phyloP scores from a whole-genome alignment of 2,797 vertebrate genomes.

The Lacerta viridis region DNA sequence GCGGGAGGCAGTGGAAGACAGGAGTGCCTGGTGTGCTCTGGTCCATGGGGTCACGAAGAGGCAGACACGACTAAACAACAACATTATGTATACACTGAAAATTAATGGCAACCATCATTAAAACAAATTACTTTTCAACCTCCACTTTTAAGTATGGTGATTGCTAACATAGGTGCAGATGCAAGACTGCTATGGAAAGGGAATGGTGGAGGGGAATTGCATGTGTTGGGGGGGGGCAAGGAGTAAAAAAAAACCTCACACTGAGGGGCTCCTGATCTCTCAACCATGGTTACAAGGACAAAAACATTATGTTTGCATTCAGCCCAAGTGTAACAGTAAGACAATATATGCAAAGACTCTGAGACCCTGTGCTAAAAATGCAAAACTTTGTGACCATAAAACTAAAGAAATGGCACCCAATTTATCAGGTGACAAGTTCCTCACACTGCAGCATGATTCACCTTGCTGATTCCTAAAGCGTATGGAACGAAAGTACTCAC shows the following conservation, averaged over 20 bases:
- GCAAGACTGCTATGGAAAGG: not conserved
- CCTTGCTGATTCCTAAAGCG: not conserved
- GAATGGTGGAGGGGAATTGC: not conserved
- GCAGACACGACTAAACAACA: too few relatives aligned
- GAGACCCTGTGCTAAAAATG: not conserved
- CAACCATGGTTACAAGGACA: not conserved
- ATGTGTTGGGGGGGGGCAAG: not conserved
- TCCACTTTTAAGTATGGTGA: not conserved
- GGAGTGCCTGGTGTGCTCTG: too few relatives aligned
- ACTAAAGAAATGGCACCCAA: not conserved
- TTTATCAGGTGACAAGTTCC: not conserved
- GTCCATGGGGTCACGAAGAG: too few relatives aligned
- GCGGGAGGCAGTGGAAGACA: too few relatives aligned
- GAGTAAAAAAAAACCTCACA: not conserved
- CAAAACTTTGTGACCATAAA: not conserved
- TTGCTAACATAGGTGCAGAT: not conserved
- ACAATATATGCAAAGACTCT: not conserved
- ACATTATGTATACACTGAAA: too few relatives aligned
- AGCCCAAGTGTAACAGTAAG: not conserved
- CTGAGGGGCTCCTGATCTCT: not conserved
- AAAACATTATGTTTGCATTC: not conserved
- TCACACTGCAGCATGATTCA: not conserved
- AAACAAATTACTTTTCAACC: not conserved
- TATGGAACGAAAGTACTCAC: constrained; percentile 72
- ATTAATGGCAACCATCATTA: not conserved